phyloP scores from a whole-genome alignment of 2,113 vertebrate genomes.

The Corynorhinus townsendii region DNA sequence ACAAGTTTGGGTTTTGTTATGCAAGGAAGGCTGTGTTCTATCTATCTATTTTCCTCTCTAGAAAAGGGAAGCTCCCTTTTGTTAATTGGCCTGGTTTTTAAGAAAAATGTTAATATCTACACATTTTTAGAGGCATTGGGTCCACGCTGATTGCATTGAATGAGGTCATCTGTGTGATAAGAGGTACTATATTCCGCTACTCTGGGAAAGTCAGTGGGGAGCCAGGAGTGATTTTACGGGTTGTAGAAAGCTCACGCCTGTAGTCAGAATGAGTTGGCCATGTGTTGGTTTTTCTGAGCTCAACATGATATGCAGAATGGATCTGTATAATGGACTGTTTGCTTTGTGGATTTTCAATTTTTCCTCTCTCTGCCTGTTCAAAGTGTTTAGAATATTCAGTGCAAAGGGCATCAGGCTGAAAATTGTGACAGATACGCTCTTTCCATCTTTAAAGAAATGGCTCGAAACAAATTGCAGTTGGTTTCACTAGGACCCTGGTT shows the following conservation, averaged over 20 bases:
- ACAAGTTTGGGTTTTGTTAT: neutral
- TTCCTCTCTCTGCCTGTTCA: neutral
- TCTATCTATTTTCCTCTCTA: neutral
- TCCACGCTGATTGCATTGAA: neutral
- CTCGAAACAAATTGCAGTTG: slow-evolving; percentile 42
- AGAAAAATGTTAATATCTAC: neutral
- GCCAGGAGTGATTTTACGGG: neutral
- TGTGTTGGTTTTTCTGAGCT: neutral
- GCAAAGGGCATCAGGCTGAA: slow-evolving; percentile 8
- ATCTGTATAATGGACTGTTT: neutral
- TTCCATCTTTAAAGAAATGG: slow-evolving; percentile 23
- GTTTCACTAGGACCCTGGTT: slow-evolving; percentile 49
- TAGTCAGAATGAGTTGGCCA: neutral
- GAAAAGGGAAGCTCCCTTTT: neutral
- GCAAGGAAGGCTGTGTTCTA: neutral
- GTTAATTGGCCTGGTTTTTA: neutral
- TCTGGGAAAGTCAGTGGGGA: neutral
- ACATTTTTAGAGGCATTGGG: neutral
- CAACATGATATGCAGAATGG: neutral
- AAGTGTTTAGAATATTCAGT: neutral
- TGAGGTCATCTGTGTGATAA: neutral
- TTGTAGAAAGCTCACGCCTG: neutral
- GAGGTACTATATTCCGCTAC: neutral
- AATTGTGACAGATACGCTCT: neutral
- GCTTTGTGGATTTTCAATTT: neutral